Evolutionary conservation across 2,888 invertebrate species (phyloP).

Genomic region (Eupithecia subfuscata): DNA sequence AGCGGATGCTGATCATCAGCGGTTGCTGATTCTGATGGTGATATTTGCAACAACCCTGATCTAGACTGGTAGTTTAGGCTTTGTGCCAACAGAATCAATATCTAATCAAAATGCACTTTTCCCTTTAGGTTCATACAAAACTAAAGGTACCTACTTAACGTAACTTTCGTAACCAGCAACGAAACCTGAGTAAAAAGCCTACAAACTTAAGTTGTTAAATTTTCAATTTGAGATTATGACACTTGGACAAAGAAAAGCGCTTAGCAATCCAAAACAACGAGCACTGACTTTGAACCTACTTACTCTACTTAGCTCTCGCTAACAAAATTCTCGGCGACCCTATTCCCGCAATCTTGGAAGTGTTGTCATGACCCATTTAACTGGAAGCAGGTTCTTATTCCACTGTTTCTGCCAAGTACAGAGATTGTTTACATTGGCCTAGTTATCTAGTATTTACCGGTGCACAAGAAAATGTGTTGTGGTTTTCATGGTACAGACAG

Average conservation of each 20-base stretch:
- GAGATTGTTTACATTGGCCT: constrained; percentile 20
- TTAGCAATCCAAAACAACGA: constrained; percentile 25
- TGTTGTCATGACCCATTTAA: constrained; percentile 35
- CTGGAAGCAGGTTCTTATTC: constrained; percentile 23
- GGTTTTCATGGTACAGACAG: constrained; percentile 2
- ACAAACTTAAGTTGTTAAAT: background rate
- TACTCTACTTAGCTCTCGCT: constrained; percentile 21
- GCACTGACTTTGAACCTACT: constrained; percentile 29
- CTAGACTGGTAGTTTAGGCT: background rate
- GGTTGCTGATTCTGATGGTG: too few species aligned
- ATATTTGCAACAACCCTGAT: too few species aligned
- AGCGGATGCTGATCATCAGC: too few species aligned
- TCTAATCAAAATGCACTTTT: background rate
- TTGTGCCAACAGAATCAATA: background rate
- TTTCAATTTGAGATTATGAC: constrained; percentile 3
- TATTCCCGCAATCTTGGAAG: constrained; percentile 31
- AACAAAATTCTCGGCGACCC: constrained; percentile 30
- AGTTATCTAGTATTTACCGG: constrained; percentile 18
- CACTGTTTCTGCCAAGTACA: constrained; percentile 7
- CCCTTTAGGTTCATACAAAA: background rate
- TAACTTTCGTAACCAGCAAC: background rate
- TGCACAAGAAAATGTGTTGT: background rate
- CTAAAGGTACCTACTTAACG: too few species aligned
- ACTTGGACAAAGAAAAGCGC: constrained; percentile 15
- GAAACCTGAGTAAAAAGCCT: background rate